These are phyloP conservation scores for Ophiodon elongatus DNA, from an alignment of 2,113 vertebrate genomes.

Conservation along the genomic window DNA sequence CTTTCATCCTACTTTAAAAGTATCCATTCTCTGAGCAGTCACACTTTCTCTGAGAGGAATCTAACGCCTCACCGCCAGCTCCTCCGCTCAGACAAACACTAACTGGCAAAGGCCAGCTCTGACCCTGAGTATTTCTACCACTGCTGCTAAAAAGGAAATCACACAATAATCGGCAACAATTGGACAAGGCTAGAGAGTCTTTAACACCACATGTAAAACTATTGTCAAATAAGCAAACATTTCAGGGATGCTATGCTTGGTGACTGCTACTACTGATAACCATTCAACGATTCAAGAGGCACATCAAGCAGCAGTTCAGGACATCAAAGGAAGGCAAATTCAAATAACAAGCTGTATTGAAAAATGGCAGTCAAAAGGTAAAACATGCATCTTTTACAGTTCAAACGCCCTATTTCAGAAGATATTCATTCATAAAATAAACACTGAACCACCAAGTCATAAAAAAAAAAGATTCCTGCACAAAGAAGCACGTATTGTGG, in stretches of 20 bases:
- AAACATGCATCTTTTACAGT: neutral
- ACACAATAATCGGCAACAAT: slow-evolving; percentile 47
- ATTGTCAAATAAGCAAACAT: slow-evolving; percentile 9
- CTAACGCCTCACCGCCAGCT: slow-evolving; percentile 58
- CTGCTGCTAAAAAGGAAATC: slow-evolving; percentile 59
- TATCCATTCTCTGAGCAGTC: slow-evolving; percentile 38
- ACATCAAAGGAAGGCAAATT: slow-evolving; percentile 31
- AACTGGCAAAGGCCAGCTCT: slow-evolving; percentile 34
- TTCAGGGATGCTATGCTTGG: neutral
- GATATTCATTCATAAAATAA: slow-evolving; percentile 24
- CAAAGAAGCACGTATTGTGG: neutral
- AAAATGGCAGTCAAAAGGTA: neutral
- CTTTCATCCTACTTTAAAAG: slow-evolving; percentile 58
- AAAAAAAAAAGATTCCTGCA: neutral
- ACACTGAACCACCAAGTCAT: neutral
- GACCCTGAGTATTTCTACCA: slow-evolving; percentile 62
- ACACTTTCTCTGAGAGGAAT: slow-evolving; percentile 67
- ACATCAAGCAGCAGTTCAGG: neutral
- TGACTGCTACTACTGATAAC: slow-evolving; percentile 9
- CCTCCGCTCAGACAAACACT: slow-evolving; percentile 46
- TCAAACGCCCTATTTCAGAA: neutral
- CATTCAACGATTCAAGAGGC: slow-evolving; percentile 24
- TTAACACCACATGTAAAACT: neutral
- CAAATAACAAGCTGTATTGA: slow-evolving; percentile 28
- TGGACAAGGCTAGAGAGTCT: neutral